Evolutionary conservation across 2,113 vertebrate species (phyloP).

Genomic region (Anseranas semipalmata): DNA sequence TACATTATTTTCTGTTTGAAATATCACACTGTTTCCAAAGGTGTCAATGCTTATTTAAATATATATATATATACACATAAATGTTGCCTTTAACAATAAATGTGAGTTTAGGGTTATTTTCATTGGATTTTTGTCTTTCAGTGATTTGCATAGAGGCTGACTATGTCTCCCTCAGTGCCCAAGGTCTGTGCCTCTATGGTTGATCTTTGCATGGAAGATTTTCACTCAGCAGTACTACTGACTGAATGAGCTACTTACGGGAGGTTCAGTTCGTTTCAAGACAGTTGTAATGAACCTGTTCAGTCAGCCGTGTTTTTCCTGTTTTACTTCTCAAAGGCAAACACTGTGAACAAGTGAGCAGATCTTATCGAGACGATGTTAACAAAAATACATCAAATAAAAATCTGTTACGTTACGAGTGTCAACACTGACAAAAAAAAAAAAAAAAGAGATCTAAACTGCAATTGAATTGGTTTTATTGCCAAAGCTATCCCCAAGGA

Average conservation of each 20-base stretch:
- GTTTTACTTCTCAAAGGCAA: constrained; percentile 57
- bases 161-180: neutral
- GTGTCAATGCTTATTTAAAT: neutral
- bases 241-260: neutral
- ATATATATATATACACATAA: neutral
- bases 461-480: constrained; percentile 12
- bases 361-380: constrained; percentile 62
- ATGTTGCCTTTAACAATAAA: neutral
- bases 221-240: neutral
- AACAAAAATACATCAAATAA: constrained; percentile 55
- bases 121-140: neutral
- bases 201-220: neutral
- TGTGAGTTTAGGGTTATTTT: fast-evolving
- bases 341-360: constrained; percentile 24
- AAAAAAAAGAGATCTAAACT: neutral
- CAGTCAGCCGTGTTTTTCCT: constrained; percentile 44
- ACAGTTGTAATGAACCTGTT: constrained; percentile 5
- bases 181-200: neutral
- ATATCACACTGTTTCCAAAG: neutral
- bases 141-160: neutral
- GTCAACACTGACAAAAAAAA: constrained; percentile 26
- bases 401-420: constrained; percentile 42
- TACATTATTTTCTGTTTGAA: neutral
- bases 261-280: neutral
- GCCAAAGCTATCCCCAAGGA: constrained; percentile 31